Evolutionary conservation across 2,888 invertebrate species (phyloP), one percentile per base, ranked within the genome.

Genomic region (Therioaphis trifolii): DNA sequence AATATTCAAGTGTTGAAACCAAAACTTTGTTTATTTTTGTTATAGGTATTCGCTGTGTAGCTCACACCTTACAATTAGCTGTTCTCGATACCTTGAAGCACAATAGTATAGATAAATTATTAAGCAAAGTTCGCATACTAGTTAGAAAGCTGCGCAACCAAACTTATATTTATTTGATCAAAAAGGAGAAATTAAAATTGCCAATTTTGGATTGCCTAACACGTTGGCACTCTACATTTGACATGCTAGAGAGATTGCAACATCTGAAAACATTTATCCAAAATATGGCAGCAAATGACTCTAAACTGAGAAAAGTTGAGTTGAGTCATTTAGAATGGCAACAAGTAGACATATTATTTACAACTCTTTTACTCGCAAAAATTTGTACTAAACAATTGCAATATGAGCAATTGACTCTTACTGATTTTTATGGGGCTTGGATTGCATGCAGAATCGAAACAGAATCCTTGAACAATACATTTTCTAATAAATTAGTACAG

Each of bases 21-120:
- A n/a, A n/a, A n/a, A n/a, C n/a, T n/a, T n/a, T n/a, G n/a, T n/a
- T n/a, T n/a, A n/a, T n/a, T n/a, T n/a, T n/a, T n/a, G n/a, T 52
- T n/a, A 66, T 66, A 66, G 66, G 35, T 29, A 12, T 66, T 15
- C 35, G 66, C 14, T 66, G 66, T 40, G 35, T 40, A 15, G 35
- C 66, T 66, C 66, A 66, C n/a, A 66, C 66, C 5, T 40, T 66
- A 66, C 66, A 66, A 35, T 66, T 66, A n/a, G 66, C 66, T 14
- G 66, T 66, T 9, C 18, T 40, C 7, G 66, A 66, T 35, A n/a
- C 35, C n/a, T n/a, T 66, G 12, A 66, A 66, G 4, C 35, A 66
- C 40, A 0, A 35, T 35, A 12, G n/a, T n/a, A 66, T 66, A 7
- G 15, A 14, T 12, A 43, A 69, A 46, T 14, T 69, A 69, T 69